Evolutionary conservation across 2,797 vertebrate species (phyloP), one percentile per base, ranked within the genome.

Genomic region (Chelon auratus): DNA sequence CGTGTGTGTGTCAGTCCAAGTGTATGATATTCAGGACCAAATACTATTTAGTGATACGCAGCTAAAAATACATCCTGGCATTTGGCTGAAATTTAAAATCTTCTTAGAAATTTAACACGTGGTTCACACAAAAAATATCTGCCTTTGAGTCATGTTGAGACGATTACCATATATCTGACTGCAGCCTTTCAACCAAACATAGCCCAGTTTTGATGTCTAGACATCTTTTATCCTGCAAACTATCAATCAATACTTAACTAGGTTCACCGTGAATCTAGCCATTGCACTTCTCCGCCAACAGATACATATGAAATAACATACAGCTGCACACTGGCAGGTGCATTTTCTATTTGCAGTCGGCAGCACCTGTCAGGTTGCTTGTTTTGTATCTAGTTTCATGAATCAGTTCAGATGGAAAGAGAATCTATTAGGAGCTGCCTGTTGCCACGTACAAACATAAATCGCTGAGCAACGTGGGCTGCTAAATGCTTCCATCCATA

Each of bases 341-440:
- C 22, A 52, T 77, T 76, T 75, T 69, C 51, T 74, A 3, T 17
- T 59, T 50, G 36, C 30, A 45, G 71, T 66, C 63, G 70, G 52
- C 43, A 47, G 57, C 51, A 59, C 17, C 59, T 81, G 33, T 52
- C 72, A 67, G 54, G 39, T 50, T 53, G 62, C 59, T 71, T 72
- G 20, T 72, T 77, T 73, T 51, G 30, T 20, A 55, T 80, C 39
- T 13, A 24, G 45, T 36, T 24, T 48, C 40, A 40, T 43, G 57
- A 80, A 45, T 70, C 55, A 47, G 13, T 52, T 72, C 43, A 62
- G 48, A 37, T 9, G 42, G 13, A 75, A 68, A 52, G 12, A 26
- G 14, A 72, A 62, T 65, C 62, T 53, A 51, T 61, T 26, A 66
- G 33, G 20, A 33, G 37, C 15, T 14, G 54, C 30, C 65, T 68